Base-by-base conservation (phyloP, 2,888 invertebrate species). In the Drosophila kuntzei region DNA sequence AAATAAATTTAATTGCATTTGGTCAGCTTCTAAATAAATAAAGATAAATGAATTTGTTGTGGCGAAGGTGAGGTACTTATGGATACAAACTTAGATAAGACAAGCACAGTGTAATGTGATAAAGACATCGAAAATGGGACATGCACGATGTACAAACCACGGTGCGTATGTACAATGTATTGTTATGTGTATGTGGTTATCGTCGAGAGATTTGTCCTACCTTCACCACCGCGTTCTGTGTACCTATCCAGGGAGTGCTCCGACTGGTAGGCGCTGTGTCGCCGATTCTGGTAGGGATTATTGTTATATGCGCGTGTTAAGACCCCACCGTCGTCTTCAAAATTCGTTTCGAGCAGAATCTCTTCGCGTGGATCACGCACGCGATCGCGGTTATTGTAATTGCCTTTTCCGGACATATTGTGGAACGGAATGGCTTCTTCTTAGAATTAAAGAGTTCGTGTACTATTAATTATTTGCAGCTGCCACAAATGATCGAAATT, bases 331-430 rank as follows among this genome's bases (percentile, higher is more conserved):
- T 92, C 93, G 41, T 92, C 91, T 81, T 93, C 93, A 62, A 93
- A 93, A 78, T 93, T 93, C 12, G 93, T 93, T 83, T 93, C 93
- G 65, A 93, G 89, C n/a, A 92, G 80, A 50, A 92, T 92, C 71
- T 92, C 92, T 77, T 92, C 92, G 58, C 92, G 91, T 2, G 91
- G 92, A 90, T 92, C 92, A n/a, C 91, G 89, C 51, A 90, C 72
- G 27, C 90, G 91, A 85, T 91, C 91, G 3, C 91, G 91, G 69
- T 90, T 89, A 59, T 82, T 87, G 50, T 90, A 89, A 59, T 77
- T 88, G 43, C 64, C 76, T 72, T 81, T 80, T 9, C 67, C 74
- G 29, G 81, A 67, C 90, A 90, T 91, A 58, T 75, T 80, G 69
- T 59, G 77, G 69, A 87, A 46, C 14, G 63, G 63, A 39, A 62